A percentile compares a stretch with the other conserved stretches of the same genome.
Conservation (phyloP, 2,888 invertebrate species). For the Parnassius mnemosyne region DNA sequence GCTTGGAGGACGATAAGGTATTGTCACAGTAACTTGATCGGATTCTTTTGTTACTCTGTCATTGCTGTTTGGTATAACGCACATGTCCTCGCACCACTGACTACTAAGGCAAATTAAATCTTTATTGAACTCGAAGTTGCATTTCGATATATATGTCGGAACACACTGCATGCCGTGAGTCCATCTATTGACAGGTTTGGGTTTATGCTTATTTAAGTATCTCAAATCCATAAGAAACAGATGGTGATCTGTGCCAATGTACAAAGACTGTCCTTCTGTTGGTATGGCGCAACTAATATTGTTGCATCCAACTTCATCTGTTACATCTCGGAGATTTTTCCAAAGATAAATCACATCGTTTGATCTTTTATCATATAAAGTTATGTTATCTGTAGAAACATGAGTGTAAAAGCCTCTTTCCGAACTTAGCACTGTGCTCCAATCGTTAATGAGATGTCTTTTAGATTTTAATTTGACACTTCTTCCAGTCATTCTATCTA, state of each 20-base stretch:
- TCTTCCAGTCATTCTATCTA: constrained; percentile 58
- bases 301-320: constrained; percentile 55
- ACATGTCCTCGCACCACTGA: constrained; percentile 70
- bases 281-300: constrained; percentile 55
- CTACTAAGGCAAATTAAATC: constrained; percentile 63
- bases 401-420: constrained; percentile 58
- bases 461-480: constrained; percentile 51
- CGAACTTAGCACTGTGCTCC: constrained; percentile 61
- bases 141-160: constrained; percentile 65
- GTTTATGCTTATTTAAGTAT: constrained; percentile 41
- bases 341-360: constrained; percentile 47
- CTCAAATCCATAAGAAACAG: constrained; percentile 63
- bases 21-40: constrained; percentile 44
- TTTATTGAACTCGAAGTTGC: constrained; percentile 55
- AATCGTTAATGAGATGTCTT: constrained; percentile 54
- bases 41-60: constrained; percentile 42
- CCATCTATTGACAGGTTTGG: constrained; percentile 73
- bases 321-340: constrained; percentile 46
- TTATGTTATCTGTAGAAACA: constrained; percentile 49
- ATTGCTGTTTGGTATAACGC: constrained; percentile 57
- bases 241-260: constrained; percentile 63
- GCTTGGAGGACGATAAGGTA: constrained; percentile 65
- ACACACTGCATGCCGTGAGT: constrained; percentile 77
- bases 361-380: constrained; percentile 66
- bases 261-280: constrained; percentile 50